These are phyloP conservation scores for Decapterus maruadsi DNA, from an alignment of 2,797 vertebrate species.

Conservation along the genomic window DNA sequence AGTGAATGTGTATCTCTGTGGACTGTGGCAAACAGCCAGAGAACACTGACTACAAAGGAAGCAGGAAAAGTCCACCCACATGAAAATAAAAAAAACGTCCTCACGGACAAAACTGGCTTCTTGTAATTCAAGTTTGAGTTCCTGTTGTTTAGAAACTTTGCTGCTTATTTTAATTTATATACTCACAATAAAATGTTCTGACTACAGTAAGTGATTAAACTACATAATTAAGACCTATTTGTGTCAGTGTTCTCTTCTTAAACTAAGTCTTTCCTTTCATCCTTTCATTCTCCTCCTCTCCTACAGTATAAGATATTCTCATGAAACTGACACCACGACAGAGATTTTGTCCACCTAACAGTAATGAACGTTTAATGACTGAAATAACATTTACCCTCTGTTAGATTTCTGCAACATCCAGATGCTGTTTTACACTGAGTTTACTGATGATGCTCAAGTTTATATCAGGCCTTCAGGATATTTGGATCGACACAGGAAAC, in stretches of 20 bases:
- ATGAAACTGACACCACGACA: neutral
- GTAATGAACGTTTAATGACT: neutral
- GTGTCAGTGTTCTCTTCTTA: neutral
- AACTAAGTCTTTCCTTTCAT: neutral
- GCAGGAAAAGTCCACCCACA: neutral
- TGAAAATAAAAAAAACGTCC: neutral
- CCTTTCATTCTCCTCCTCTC: neutral
- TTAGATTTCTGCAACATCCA: neutral
- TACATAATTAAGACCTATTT: neutral
- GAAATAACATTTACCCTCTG: neutral
- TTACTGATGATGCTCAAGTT: neutral
- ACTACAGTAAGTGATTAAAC: neutral
- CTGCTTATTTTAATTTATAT: neutral
- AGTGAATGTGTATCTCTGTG: neutral
- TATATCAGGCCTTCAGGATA: too few species aligned
- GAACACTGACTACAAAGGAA: neutral
- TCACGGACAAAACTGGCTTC: neutral
- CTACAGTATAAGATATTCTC: too few species aligned
- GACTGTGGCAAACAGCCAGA: neutral
- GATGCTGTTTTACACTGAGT: neutral
- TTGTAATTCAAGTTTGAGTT: neutral
- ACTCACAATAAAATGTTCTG: neutral
- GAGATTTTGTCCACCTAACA: neutral
- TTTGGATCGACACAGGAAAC: neutral
- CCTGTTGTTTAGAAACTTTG: neutral